Conservation (phyloP, 2,888 invertebrate species). For the Melieria picta region DNA sequence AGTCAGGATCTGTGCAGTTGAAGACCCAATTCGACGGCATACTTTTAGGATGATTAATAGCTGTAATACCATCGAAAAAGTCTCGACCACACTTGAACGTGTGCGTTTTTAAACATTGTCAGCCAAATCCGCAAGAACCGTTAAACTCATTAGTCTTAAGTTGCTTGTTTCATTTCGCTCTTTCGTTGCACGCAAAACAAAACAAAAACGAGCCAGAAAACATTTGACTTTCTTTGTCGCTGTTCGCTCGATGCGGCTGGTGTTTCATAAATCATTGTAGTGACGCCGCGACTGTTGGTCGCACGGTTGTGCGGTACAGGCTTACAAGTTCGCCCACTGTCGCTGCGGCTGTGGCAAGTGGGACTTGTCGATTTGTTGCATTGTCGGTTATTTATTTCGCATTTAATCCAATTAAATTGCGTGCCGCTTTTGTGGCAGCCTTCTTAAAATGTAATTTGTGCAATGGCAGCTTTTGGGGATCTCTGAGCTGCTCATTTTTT, state of each 20-base stretch:
- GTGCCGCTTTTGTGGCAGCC: not conserved
- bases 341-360: not conserved
- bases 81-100: no score
- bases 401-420: constrained; percentile 38
- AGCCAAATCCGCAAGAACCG: constrained; percentile 1
- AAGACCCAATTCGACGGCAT: no score
- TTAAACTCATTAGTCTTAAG: constrained; percentile 22
- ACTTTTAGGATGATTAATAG: no score
- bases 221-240: no score
- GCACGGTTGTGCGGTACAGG: not conserved
- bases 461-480: no score
- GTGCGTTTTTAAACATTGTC: no score
- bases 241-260: no score
- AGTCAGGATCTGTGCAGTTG: no score
- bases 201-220: no score
- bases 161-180: not conserved
- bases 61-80: no score
- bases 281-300: constrained; percentile 21
- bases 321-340: not conserved
- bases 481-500: no score
- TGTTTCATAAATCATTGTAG: constrained; percentile 28
- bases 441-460: no score
- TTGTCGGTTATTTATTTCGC: constrained; percentile 35
- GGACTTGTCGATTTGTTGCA: constrained; percentile 19
- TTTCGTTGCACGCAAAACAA: not conserved